phyloP scores from a whole-genome alignment of 1,140 invertebrate genomes.

The Dendrolimus punctatus region DNA sequence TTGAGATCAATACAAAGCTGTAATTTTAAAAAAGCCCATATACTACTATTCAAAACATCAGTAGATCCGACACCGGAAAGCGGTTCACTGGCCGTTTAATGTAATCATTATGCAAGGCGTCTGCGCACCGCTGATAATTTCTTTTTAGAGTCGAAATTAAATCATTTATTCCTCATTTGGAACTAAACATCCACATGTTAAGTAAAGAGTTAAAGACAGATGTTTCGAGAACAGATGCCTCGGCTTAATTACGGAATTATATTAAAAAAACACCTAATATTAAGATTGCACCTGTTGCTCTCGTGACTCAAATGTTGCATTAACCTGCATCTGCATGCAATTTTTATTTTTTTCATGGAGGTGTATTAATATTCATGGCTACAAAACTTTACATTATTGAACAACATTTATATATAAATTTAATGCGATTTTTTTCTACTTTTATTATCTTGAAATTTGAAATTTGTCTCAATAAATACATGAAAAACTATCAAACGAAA shows the following conservation, averaged over 20 bases:
- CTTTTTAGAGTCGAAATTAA: conserved; percentile 3
- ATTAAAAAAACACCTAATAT: background rate
- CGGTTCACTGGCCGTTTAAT: conserved; percentile 26
- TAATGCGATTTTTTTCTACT: too few relatives aligned
- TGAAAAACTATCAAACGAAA: too few relatives aligned
- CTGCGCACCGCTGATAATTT: conserved; percentile 7
- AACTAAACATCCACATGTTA: conserved; percentile 4
- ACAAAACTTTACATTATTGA: too few relatives aligned
- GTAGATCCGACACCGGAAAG: conserved; percentile 14
- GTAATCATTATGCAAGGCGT: conserved; percentile 20
- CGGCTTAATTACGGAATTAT: background rate
- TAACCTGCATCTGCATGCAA: too few relatives aligned
- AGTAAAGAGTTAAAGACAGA: background rate
- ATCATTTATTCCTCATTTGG: conserved; percentile 7
- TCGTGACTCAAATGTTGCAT: too few relatives aligned
- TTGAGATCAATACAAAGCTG: background rate
- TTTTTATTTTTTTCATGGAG: too few relatives aligned
- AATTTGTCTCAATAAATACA: too few relatives aligned
- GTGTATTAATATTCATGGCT: too few relatives aligned
- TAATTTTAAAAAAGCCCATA: background rate
- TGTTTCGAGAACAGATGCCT: background rate
- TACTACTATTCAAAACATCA: background rate
- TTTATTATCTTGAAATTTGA: too few relatives aligned
- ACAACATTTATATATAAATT: too few relatives aligned
- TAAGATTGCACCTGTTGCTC: too few relatives aligned